phyloP scores from a whole-genome alignment of 2,797 vertebrate genomes.

The Eulemur albifrons region DNA sequence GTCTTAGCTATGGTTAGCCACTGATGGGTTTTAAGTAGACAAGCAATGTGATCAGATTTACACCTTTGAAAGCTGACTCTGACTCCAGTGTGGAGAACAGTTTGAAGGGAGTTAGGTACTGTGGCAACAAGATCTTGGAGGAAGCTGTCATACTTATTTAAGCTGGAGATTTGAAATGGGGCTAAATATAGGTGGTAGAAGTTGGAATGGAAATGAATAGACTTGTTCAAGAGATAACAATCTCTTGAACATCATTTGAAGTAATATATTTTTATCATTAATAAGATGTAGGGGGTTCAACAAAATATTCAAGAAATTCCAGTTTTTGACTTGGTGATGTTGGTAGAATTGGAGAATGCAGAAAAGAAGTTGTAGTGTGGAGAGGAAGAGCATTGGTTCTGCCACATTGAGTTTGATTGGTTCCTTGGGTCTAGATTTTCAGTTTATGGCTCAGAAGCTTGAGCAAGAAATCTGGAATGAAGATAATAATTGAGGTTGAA shows the following conservation, averaged over 20 bases:
- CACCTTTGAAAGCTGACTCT: neutral
- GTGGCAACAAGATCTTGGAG: neutral
- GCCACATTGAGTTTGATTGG: neutral
- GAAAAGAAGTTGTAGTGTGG: too few species aligned
- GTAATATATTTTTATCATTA: neutral
- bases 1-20: neutral
- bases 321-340: neutral
- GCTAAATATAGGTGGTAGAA: neutral
- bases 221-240: neutral
- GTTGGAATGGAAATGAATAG: neutral
- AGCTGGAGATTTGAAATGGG: neutral
- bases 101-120: neutral
- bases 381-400: neutral
- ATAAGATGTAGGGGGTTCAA: neutral
- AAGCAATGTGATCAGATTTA: neutral
- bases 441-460: neutral
- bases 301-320: neutral
- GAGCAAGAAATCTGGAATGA: neutral
- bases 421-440: neutral
- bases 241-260: neutral
- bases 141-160: neutral
- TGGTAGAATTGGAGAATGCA: neutral
- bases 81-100: neutral
- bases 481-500: neutral
- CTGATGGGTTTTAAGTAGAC: neutral